A percentile compares a stretch with the other conserved stretches of the same genome.
Conservation (phyloP, 1,140 invertebrate species). For the Lepidurus packardi region DNA sequence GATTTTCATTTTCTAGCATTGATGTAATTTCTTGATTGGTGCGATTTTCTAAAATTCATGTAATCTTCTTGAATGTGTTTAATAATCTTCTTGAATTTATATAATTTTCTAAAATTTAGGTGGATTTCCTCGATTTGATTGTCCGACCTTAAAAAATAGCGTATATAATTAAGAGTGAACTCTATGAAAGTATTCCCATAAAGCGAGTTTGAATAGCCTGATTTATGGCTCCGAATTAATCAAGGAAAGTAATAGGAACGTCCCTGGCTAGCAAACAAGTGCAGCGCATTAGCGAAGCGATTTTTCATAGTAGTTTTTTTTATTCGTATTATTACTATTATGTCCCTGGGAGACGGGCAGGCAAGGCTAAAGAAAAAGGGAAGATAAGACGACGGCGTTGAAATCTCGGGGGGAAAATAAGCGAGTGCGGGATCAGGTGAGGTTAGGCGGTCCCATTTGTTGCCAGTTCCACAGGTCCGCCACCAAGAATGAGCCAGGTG, state of each 20-base stretch:
- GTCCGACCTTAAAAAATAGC: too few relatives aligned
- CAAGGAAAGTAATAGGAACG: constrained; percentile 14
- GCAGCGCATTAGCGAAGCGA: not conserved
- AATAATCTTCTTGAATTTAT: too few relatives aligned
- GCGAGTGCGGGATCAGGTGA: not conserved
- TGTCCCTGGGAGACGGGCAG: not conserved
- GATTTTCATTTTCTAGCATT: too few relatives aligned
- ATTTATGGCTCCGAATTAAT: constrained; percentile 1
- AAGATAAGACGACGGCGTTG: not conserved
- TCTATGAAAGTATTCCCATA: not conserved
- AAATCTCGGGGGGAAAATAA: not conserved
- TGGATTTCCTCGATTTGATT: too few relatives aligned
- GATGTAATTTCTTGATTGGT: too few relatives aligned
- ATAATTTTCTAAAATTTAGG: too few relatives aligned
- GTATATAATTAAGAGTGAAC: too few relatives aligned
- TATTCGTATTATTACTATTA: not conserved
- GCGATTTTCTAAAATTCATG: too few relatives aligned
- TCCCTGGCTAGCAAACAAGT: not conserved
- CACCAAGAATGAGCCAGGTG: constrained; percentile 12
- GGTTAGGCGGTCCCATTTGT: constrained; percentile 13
- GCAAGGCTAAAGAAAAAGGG: not conserved
- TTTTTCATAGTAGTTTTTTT: not conserved
- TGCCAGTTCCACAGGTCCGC: constrained; percentile 13
- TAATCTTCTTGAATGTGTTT: too few relatives aligned
- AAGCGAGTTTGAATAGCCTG: not conserved